Base-by-base conservation (phyloP, 2,113 vertebrate genomes). In the Herpetotheres cachinnans region DNA sequence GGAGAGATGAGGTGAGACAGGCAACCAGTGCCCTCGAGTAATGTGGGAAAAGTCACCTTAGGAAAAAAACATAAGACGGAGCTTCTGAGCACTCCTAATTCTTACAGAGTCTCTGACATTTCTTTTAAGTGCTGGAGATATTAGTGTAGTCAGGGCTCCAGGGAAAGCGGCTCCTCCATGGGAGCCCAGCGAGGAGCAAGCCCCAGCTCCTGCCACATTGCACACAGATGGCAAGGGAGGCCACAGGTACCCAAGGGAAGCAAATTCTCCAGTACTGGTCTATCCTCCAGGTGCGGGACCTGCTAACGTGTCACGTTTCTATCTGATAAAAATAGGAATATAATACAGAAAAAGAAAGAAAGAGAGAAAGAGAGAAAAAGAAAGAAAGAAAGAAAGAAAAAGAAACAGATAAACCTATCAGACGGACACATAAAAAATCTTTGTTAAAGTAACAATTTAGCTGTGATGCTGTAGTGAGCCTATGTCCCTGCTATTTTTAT, bases 11-110 rank as follows among this genome's bases (percentile, higher is more conserved):
- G 89, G 61, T 12, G 66, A 82, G 56, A 29, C 2, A 62, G 62
- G 83, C 86, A 61, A 16, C 11, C 38, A 4, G 1, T 5, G 47
- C 83, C 94, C 63, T 27, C 1, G 21, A 92, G 78, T 26, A 14
- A 61, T 38, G 82, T 6, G 58, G 36, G 70, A 76, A 97, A 96
- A 96, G 93, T 91, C 93, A 93, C 49, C 22, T 76, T 21, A 58
- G 78, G 46, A 61, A 79, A 46, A 32, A 85, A 86, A 15, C 38
- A 0, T 5, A 10, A 25, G 36, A 0, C 30, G 5, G 18, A 56
- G 44, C 52, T 29, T 9, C 73, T 52, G 84, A 93, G 70, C 36
- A 0, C 49, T 44, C 69, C 72, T 69, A n/a, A 16, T 82, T 94
- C 89, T 87, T 6, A 27, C 81, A 21, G 96, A 11, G 36, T 3